phyloP scores from a whole-genome alignment of 2,797 vertebrate genomes.

The Neostethus bicornis region DNA sequence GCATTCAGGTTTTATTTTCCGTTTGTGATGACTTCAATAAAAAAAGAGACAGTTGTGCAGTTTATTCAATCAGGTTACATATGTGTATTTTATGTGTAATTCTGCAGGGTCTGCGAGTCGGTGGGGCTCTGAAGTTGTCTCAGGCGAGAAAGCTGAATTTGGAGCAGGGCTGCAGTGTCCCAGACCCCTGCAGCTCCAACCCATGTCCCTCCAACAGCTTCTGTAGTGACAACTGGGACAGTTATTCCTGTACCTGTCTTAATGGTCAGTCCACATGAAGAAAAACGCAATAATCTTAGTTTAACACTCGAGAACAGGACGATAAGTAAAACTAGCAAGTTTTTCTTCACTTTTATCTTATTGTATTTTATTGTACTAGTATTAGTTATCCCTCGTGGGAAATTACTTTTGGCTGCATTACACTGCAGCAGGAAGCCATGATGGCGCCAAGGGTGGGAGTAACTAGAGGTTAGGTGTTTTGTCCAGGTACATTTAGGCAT shows the following conservation, averaged over 20 bases:
- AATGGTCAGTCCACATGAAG: slow-evolving; percentile 72
- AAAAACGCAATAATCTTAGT: not conserved
- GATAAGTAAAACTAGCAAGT: too few species aligned
- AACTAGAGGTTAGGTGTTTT: too few species aligned
- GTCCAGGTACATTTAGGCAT: too few species aligned
- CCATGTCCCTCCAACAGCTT: slow-evolving; percentile 90
- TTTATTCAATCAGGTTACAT: too few species aligned
- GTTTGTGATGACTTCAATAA: not conserved
- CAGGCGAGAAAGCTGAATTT: slow-evolving; percentile 83
- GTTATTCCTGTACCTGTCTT: slow-evolving; percentile 89
- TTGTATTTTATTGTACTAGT: too few species aligned
- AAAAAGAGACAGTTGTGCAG: not conserved
- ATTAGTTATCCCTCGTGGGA: too few species aligned
- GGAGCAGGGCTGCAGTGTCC: slow-evolving; percentile 86
- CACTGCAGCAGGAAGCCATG: too few species aligned
- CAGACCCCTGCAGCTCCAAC: slow-evolving; percentile 88
- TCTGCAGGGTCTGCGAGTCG: slow-evolving; percentile 85
- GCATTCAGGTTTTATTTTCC: slow-evolving; percentile 86
- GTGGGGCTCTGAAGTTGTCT: slow-evolving; percentile 81
- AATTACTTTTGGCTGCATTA: too few species aligned
- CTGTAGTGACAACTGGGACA: slow-evolving; percentile 91
- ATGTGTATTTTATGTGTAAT: not conserved
- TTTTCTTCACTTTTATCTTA: too few species aligned
- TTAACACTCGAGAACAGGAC: too few species aligned
- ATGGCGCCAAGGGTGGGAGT: too few species aligned